Base-by-base conservation (phyloP, 2,888 invertebrate genomes). In the Salticus scenicus region DNA sequence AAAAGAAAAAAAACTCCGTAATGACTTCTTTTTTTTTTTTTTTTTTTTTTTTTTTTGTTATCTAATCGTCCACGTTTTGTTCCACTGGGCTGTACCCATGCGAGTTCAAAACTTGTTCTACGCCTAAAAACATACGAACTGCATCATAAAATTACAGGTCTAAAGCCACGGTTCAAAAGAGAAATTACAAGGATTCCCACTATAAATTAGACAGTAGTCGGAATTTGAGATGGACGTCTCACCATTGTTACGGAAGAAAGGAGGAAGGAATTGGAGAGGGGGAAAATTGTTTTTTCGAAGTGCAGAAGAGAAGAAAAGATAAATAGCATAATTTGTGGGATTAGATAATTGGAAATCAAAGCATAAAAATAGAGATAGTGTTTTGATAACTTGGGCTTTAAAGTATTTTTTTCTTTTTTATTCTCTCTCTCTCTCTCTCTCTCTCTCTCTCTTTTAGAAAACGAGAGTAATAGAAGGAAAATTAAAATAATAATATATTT, bases 261-360 rank as follows among this genome's bases (percentile, higher is more conserved):
- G 2, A 57, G 17, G 24, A 57, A 5, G 17, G 57, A n/a, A 57
- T 47, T 1, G 57, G 24, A 57, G 14, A 57, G 24, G 57, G 17
- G 57, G 57, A 57, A 57, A 57, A 57, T 57, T 57, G 57, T 57
- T 57, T 57, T 47, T 57, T 37, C 37, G 57, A 8, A 57, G 12
- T 24, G 57, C 20, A 24, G 37, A 37, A 24, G 57, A 57, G 24
- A 24, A 57, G 20, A 24, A 57, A 57, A 57, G 57, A 57, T 57
- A 57, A 57, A 57, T 57, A 24, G 57, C 57, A 57, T 57, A 57
- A 57, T 57, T 57, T 57, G 57, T 57, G 57, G 57, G 57, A 5
- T 57, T 57, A 57, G 24, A 24, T 57, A 57, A 57, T 57, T 57
- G 57, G 57, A 57, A 57, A 57, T 20, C 20, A 57, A 57, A 57